Evolutionary conservation across 1,140 invertebrate species (phyloP).

Genomic region (Hylaeus volcanicus): DNA sequence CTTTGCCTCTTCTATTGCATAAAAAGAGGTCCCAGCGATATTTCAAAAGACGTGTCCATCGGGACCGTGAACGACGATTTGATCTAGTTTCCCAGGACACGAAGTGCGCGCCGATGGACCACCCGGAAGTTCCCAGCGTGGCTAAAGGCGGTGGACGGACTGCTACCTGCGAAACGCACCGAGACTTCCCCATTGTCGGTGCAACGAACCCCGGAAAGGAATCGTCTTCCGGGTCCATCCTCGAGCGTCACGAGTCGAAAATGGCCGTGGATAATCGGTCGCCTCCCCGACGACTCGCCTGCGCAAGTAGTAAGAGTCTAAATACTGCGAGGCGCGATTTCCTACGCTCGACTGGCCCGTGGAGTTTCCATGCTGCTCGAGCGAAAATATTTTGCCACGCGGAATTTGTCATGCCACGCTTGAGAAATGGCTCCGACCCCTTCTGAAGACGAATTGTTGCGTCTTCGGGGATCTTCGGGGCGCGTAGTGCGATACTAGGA

Average conservation of each 20-base stretch:
- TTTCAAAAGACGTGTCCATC: too few species aligned
- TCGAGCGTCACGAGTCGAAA: neutral
- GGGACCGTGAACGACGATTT: neutral
- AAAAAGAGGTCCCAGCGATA: too few species aligned
- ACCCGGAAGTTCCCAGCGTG: conserved; percentile 34
- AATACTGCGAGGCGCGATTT: conserved; percentile 50
- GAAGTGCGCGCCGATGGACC: conserved; percentile 8
- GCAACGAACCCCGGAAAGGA: conserved; percentile 23
- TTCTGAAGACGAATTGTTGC: neutral
- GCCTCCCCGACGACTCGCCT: neutral
- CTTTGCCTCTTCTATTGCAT: too few species aligned
- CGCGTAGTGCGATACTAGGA: too few species aligned
- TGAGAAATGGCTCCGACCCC: neutral
- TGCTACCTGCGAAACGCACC: conserved; percentile 48
- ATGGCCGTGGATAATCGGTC: conserved; percentile 50
- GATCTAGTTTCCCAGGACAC: neutral
- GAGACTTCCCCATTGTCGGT: conserved; percentile 35
- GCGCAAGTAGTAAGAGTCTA: conserved; percentile 54
- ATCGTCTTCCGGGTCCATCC: conserved; percentile 4
- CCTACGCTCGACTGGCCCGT: conserved; percentile 12
- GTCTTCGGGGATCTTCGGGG: neutral
- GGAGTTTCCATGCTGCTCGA: neutral
- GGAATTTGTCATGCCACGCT: conserved; percentile 52
- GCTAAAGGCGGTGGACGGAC: neutral
- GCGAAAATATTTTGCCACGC: conserved; percentile 64